Conservation (phyloP, 2,888 invertebrate genomes). For the Hypena proboscidalis region DNA sequence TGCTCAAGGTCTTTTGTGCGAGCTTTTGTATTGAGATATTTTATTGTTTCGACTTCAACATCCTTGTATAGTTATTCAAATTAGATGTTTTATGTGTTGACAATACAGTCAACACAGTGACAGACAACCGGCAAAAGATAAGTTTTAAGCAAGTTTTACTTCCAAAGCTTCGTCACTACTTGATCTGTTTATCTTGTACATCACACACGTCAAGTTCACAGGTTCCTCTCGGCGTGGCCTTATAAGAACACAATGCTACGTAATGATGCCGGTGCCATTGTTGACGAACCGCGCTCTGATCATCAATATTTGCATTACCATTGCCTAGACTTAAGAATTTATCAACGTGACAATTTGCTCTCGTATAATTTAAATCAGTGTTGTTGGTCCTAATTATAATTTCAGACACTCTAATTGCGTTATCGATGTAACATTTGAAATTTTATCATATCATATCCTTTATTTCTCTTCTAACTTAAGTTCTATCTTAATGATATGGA, state of each 20-base stretch:
- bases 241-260: conserved; percentile 51
- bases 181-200: background rate
- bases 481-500: too few species aligned
- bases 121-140: too few species aligned
- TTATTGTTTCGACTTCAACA: conserved; percentile 18
- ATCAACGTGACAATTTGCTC: conserved; percentile 11
- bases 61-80: conserved; percentile 20
- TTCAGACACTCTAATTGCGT: too few species aligned
- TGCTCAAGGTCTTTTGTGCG: conserved; percentile 31
- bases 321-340: conserved; percentile 33
- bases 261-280: conserved; percentile 54
- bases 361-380: too few species aligned
- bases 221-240: conserved; percentile 39
- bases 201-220: conserved; percentile 22
- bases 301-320: conserved; percentile 50
- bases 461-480: too few species aligned
- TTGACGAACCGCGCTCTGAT: conserved; percentile 47
- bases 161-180: background rate
- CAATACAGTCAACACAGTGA: background rate
- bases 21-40: conserved; percentile 26
- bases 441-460: too few species aligned
- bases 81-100: conserved; percentile 2
- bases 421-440: too few species aligned
- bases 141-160: background rate
- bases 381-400: too few species aligned